Conservation (phyloP, 2,113 vertebrate species). For the Oceanites oceanicus region DNA sequence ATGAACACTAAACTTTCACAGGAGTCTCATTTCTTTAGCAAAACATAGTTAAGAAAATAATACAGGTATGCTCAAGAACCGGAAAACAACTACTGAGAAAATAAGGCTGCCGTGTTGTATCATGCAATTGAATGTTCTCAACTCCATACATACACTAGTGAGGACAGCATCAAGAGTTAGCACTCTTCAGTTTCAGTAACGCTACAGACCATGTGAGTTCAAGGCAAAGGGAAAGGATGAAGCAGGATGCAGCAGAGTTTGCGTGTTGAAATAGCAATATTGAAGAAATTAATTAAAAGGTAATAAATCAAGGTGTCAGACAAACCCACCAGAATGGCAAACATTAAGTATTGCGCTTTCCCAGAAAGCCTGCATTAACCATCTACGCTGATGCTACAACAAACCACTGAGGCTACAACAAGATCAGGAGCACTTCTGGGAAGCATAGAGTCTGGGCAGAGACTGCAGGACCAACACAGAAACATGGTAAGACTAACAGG, state of each 20-base stretch:
- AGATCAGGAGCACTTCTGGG: background rate
- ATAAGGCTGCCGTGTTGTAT: background rate
- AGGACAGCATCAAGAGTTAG: background rate
- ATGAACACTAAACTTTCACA: background rate
- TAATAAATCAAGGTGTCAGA: background rate
- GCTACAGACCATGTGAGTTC: background rate
- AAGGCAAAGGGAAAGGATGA: background rate
- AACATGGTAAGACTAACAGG: background rate
- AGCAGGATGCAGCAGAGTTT: background rate
- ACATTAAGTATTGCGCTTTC: background rate
- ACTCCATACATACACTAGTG: background rate
- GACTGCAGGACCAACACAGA: background rate
- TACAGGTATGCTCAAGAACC: background rate
- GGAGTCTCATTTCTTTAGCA: background rate
- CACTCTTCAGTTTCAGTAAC: background rate
- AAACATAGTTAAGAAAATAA: background rate
- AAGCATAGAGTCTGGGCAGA: background rate
- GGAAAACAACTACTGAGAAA: background rate
- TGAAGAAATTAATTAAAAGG: background rate
- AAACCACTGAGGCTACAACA: background rate
- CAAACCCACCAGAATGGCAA: background rate
- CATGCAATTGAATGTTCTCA: background rate
- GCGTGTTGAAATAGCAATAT: background rate
- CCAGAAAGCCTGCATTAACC: background rate
- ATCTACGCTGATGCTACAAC: background rate